A percentile compares a stretch with the other conserved stretches of the same genome.
Conservation (phyloP, 1,140 invertebrate genomes). For the Papilio polyxenes region DNA sequence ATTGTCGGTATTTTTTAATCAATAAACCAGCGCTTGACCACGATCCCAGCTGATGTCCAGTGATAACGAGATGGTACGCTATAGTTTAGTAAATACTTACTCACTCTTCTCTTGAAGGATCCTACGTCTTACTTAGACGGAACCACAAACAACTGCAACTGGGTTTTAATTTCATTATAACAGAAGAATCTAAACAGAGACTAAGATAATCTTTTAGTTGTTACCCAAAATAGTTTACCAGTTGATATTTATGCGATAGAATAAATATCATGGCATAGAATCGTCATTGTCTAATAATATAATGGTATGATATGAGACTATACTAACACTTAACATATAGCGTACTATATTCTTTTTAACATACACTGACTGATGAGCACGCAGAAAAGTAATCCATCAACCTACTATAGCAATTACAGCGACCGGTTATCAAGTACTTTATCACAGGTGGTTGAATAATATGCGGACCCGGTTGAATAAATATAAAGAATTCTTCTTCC, state of each 20-base stretch:
- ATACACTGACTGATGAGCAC: conserved; percentile 4
- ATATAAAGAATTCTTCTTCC: background rate
- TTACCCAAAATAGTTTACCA: too few relatives aligned
- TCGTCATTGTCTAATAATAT: background rate
- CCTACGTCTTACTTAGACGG: too few relatives aligned
- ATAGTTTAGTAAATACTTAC: background rate
- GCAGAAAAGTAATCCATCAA: conserved; percentile 14
- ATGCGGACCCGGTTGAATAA: background rate
- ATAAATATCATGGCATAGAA: too few relatives aligned
- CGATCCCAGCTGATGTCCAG: conserved; percentile 44
- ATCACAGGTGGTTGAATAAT: background rate
- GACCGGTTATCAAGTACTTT: background rate
- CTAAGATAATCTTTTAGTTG: too few relatives aligned
- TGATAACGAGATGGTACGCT: conserved; percentile 35
- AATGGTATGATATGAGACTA: background rate
- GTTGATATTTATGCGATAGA: too few relatives aligned
- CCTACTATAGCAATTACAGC: background rate
- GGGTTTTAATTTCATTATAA: too few relatives aligned
- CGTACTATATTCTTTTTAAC: background rate
- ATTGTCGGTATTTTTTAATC: conserved; percentile 60
- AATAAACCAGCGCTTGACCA: conserved; percentile 44
- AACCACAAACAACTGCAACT: too few relatives aligned
- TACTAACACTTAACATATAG: background rate
- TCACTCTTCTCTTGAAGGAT: background rate
- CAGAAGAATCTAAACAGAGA: too few relatives aligned